Evolutionary conservation across 2,888 invertebrate genomes (phyloP).

Genomic region (Sceliomorpha sp.): DNA sequence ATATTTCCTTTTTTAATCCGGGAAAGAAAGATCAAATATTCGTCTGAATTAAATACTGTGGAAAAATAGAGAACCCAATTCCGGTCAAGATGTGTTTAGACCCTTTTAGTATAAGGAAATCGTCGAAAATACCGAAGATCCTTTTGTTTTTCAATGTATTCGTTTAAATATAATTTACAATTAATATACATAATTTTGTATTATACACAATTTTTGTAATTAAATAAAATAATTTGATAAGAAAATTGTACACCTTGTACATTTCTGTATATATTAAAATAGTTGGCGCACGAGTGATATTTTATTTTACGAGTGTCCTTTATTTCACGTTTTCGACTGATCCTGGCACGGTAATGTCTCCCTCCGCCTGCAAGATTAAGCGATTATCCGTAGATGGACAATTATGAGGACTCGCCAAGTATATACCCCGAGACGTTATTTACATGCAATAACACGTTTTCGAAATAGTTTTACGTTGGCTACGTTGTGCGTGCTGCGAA

Average conservation of each 20-base stretch:
- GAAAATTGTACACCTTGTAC: conserved; percentile 20
- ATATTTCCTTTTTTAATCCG: too few relatives aligned
- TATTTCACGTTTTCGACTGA: conserved; percentile 36
- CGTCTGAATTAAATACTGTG: too few relatives aligned
- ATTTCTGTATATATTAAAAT: too few relatives aligned
- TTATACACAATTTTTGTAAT: too few relatives aligned
- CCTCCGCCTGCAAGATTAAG: conserved; percentile 39
- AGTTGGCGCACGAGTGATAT: conserved; percentile 5
- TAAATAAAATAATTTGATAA: background rate
- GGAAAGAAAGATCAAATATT: too few relatives aligned
- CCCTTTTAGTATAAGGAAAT: too few relatives aligned
- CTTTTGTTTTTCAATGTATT: too few relatives aligned
- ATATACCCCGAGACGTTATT: conserved; percentile 34
- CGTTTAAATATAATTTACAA: too few relatives aligned
- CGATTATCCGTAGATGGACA: conserved; percentile 45
- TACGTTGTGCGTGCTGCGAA: conserved; percentile 19
- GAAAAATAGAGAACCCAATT: too few relatives aligned
- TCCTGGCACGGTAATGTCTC: conserved; percentile 27
- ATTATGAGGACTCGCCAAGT: conserved; percentile 34
- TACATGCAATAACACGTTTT: conserved; percentile 44
- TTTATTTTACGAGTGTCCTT: conserved; percentile 34
- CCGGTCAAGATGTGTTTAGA: too few relatives aligned
- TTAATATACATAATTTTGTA: too few relatives aligned
- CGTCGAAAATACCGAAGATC: too few relatives aligned
- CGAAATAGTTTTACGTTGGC: conserved; percentile 14